Evolutionary conservation across 2,797 vertebrate species (phyloP).

Genomic region (Microcaecilia unicolor): DNA sequence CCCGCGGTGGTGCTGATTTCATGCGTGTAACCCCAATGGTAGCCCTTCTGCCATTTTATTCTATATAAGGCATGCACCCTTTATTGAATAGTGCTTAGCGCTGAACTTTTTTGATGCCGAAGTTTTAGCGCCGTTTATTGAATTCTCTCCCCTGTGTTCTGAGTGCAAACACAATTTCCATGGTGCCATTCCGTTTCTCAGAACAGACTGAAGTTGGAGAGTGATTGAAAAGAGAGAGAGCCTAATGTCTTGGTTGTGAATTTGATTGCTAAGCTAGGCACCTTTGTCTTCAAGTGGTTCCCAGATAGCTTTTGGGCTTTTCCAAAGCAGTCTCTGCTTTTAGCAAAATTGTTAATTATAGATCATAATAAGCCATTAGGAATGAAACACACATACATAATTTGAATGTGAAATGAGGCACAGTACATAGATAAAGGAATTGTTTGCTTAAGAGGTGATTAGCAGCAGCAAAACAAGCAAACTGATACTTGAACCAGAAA

Average conservation of each 20-base stretch:
- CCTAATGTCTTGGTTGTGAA: slow-evolving; percentile 13
- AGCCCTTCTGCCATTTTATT: too few species aligned
- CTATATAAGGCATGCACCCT: too few species aligned
- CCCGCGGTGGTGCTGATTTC: too few species aligned
- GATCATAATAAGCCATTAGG: slow-evolving; percentile 53
- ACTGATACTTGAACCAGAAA: slow-evolving; percentile 56
- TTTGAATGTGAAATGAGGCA: slow-evolving; percentile 65
- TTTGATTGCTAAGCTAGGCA: slow-evolving; percentile 31
- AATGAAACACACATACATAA: slow-evolving; percentile 48
- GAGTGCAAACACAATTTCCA: too few species aligned
- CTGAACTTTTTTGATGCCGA: too few species aligned
- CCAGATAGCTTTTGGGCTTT: slow-evolving; percentile 30
- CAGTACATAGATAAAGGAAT: slow-evolving; percentile 57
- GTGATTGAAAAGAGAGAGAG: neutral
- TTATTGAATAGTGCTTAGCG: too few species aligned
- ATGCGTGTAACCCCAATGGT: too few species aligned
- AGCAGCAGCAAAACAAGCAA: slow-evolving; percentile 54
- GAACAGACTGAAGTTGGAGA: neutral
- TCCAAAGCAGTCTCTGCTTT: slow-evolving; percentile 45
- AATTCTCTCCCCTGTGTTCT: too few species aligned
- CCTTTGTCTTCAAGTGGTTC: slow-evolving; percentile 31
- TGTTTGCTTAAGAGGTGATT: slow-evolving; percentile 63
- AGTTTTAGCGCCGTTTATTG: too few species aligned
- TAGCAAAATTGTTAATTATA: slow-evolving; percentile 59
- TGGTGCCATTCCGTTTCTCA: neutral